These are phyloP conservation scores for Neolamprologus cancellatus DNA, from an alignment of 2,113 vertebrate species.

Conservation along the genomic window DNA sequence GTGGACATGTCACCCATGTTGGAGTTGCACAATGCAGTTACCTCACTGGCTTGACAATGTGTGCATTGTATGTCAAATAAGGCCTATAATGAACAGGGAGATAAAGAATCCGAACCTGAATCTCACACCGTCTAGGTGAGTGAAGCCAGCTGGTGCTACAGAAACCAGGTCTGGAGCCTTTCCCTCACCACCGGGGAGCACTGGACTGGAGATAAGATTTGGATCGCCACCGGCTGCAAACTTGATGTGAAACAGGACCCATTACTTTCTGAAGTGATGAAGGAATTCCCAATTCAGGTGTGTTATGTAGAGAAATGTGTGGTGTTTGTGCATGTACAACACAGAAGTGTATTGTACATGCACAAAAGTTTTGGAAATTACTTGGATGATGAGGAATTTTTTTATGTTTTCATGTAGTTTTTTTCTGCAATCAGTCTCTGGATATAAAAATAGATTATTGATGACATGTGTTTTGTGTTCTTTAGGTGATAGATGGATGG, in stretches of 20 bases:
- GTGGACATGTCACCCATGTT: background rate
- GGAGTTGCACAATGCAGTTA: background rate
- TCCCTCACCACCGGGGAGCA: slow-evolving; percentile 45
- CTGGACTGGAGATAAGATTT: slow-evolving; percentile 71
- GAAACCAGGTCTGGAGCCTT: slow-evolving; percentile 59
- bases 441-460: background rate
- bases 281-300: slow-evolving; percentile 69
- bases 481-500: slow-evolving; percentile 72
- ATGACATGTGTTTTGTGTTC: background rate
- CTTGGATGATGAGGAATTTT: background rate
- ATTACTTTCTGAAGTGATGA: slow-evolving; percentile 63
- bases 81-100: background rate
- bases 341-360: background rate
- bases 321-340: background rate
- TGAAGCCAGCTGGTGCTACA: slow-evolving; percentile 71
- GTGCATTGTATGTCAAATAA: background rate
- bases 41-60: background rate
- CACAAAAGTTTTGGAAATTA: background rate
- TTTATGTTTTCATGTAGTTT: background rate
- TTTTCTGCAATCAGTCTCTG: background rate
- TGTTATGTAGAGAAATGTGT: background rate
- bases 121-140: slow-evolving; percentile 47
- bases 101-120: background rate
- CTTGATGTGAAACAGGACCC: slow-evolving; percentile 69
- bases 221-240: slow-evolving; percentile 75